A percentile compares a stretch with the other conserved stretches of the same genome.
Evolutionary conservation across 2,113 vertebrate genomes (phyloP).

Genomic region (Aldabrachelys gigantea): DNA sequence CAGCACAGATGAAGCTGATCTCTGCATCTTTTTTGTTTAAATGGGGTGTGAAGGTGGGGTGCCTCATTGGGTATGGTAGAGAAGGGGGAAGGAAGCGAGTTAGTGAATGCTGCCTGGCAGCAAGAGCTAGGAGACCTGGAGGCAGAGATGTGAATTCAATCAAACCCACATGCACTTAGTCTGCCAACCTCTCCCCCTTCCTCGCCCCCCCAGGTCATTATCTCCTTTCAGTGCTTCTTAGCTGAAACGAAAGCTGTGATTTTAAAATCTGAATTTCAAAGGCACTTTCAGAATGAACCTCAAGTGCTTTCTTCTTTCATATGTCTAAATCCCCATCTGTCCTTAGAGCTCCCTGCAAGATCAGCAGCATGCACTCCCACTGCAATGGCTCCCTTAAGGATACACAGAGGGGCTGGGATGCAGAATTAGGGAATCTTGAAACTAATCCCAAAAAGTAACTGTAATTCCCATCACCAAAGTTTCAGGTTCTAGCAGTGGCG

Average conservation of each 20-base stretch:
- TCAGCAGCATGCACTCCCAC: neutral
- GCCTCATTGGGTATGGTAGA: neutral
- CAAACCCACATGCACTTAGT: neutral
- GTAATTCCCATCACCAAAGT: neutral
- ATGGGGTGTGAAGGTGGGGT: neutral
- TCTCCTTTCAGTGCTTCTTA: neutral
- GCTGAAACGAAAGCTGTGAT: constrained; percentile 41
- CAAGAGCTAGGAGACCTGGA: neutral
- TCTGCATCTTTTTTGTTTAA: neutral
- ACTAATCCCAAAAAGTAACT: fast-evolving
- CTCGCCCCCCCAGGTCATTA: neutral
- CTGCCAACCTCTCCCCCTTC: neutral
- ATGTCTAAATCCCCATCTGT: constrained; percentile 28
- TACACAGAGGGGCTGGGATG: neutral
- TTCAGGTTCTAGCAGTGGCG: neutral
- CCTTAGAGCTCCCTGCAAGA: constrained; percentile 1
- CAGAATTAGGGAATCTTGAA: neutral
- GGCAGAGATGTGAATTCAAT: neutral
- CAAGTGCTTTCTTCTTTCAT: neutral
- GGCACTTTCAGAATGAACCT: constrained; percentile 18
- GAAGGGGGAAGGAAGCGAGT: neutral
- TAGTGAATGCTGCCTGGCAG: neutral
- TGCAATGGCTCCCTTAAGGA: neutral
- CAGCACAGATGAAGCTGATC: neutral
- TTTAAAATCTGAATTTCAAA: constrained; percentile 59